Evolutionary conservation across 2,797 vertebrate genomes (phyloP), one percentile per base, ranked within the genome.

Genomic region (Diplodus sargus): DNA sequence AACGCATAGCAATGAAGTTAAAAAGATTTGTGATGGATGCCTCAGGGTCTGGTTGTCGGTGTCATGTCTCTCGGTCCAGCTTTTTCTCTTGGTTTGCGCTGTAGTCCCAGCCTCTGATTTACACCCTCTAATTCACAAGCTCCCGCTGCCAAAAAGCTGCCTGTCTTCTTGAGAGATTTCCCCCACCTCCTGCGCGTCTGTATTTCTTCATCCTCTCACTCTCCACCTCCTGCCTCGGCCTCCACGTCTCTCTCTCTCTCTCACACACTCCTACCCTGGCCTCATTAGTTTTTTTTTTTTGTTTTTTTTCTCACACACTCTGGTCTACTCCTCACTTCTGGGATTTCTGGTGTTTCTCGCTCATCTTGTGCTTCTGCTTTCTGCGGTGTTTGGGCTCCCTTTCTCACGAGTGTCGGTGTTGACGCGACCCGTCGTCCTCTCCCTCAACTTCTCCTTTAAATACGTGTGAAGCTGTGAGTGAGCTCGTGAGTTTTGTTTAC

Each of bases 131-230:
- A 85, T 89, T 90, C 81, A 73, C 39, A 2, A 82, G 77, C 84
- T 72, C 79, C 85, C 43, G 67, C 83, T 89, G 90, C 88, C 88
- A 85, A 71, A 79, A 82, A 82, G 78, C 86, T 79, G 78, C 85
- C 84, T 47, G 66, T 89, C 84, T 83, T 81, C 67, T 78, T 87
- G 75, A 92, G 85, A 82, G 81, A 83, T 81, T 81, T 75, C 81
- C 82, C 80, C 75, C 76, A 61, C 88, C 86, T 87, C 62, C 80
- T 67, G 74, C 7, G 65, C 63, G 59, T 85, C 70, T 83, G 14
- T 57, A 42, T 80, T 84, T 83, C 68, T 61, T 81, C 57, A 49
- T 70, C 67, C 34, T 79, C 73, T 83, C 78, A 34, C 74, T 86
- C 81, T 77, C 70, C 61, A 80, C 79, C 63, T 74, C 81, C 86